Evolutionary conservation across 2,797 vertebrate species (phyloP).

Genomic region (Xerus rutilus): DNA sequence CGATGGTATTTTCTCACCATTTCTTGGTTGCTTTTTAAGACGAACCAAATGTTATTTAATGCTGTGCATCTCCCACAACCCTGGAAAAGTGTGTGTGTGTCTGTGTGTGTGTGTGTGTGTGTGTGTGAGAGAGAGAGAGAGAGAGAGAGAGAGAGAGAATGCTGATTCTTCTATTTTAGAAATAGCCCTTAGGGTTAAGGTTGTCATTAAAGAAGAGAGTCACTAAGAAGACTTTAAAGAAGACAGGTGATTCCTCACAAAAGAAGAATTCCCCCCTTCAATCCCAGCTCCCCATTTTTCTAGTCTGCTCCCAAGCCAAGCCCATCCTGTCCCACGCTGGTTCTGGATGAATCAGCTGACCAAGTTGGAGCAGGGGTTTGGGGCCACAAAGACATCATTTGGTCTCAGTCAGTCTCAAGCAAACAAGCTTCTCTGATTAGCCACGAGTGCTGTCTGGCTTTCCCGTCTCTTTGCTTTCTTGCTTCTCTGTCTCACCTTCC

Average conservation of each 20-base stretch:
- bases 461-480: slow-evolving; percentile 92
- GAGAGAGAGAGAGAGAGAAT: background rate
- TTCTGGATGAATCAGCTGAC: background rate
- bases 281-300: slow-evolving; percentile 10
- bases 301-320: background rate
- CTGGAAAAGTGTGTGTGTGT: slow-evolving; percentile 58
- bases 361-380: background rate
- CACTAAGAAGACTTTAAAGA: slow-evolving; percentile 22
- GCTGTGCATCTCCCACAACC: background rate
- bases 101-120: background rate
- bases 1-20: slow-evolving; percentile 57
- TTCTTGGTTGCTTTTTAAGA: slow-evolving; percentile 74
- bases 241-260: background rate
- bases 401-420: slow-evolving; percentile 85
- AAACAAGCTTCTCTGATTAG: slow-evolving; percentile 92
- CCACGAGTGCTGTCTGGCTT: slow-evolving; percentile 93
- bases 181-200: slow-evolving; percentile 74
- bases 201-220: slow-evolving; percentile 75
- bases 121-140: background rate
- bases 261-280: background rate
- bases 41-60: background rate
- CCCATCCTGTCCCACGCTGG: background rate
- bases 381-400: background rate
- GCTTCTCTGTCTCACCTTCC: slow-evolving; percentile 91
- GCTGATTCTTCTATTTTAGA: slow-evolving; percentile 71